Base-by-base conservation (phyloP, 2,113 vertebrate species). In the Caranx ignobilis region DNA sequence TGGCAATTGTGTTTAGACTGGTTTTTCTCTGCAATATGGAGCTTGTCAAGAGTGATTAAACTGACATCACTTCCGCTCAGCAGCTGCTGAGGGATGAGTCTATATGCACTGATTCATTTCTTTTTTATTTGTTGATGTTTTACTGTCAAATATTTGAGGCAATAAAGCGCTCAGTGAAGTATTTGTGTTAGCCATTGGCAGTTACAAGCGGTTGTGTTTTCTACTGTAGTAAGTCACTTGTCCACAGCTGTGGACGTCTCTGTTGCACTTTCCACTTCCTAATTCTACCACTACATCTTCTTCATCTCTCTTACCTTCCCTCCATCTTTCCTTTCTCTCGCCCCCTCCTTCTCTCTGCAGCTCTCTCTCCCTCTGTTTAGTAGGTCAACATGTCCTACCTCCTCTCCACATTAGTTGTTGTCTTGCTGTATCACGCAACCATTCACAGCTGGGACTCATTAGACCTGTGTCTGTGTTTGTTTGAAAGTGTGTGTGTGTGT, bases 401-500 rank as follows among this genome's bases (percentile, higher is more conserved):
- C 86, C 69, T 83, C 79, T 89, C 80, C 71, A 87, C 79, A 89
- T 92, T 90, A 90, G 89, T 90, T 88, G 91, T 87, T 91, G 86
- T 90, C 90, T 88, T 73, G 89, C 78, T 88, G 82, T 90, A 92
- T 90, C 91, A 91, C 81, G 84, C 91, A 90, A 87, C 83, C 83
- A 83, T 81, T 81, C 73, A 59, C 91, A 92, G 89, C 91, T 93
- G 91, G 79, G 68, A 81, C 77, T 87, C 78, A 89, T 94, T 90
- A 89, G 82, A 90, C 83, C 65, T 77, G 83, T 82, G 82, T 82
- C 67, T 87, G 80, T 77, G 55, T 87, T 19, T 80, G 81, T 61
- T 19, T 85, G 21, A 39, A 3, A 54, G 78, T 84, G 67, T 74
- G 71, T 71, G 82, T 86, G 63, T 78, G 61, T 65, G 56, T 86